Evolutionary conservation across 2,113 vertebrate species (phyloP), one percentile per base, ranked within the genome.

Genomic region (Menura novaehollandiae): DNA sequence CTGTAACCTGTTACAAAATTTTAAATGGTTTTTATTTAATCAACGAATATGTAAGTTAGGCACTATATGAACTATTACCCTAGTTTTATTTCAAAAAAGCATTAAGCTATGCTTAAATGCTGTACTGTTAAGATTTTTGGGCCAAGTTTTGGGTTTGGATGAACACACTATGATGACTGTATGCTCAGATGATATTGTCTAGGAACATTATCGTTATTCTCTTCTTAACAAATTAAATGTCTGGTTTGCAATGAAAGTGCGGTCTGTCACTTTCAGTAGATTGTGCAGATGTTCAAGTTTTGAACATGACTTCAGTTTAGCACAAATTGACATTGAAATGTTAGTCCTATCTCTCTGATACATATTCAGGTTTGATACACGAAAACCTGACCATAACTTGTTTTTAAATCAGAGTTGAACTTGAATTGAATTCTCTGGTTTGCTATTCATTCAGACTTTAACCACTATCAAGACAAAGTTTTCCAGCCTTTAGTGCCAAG

Each of bases 371-470:
- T 88, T 87, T 72, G 52, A 89, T 83, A 79, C 63, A 35, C 58
- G 82, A 63, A 93, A 85, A 67, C 8, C 58, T 83, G 74, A 72
- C 52, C 74, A 15, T 69, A 32, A 49, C 37, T 82, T 87, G 49
- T 39, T 91, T 95, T 93, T 86, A 68, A 89, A 81, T 94, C 75
- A 95, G 87, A 86, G 39, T 96, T 94, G 91, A 94, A 89, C 8
- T 82, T 67, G 62, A 78, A 84, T 75, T 68, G 90, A 93, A 88
- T 95, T 72, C 67, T 94, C 91, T 81, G 77, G 91, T 94, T 98
- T 96, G 80, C 88, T 96, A 22, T 94, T 97, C 80, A 84, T 74
- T 35, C 67, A 49, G 15, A 93, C 84, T 94, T 90, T 69, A 95
- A 94, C 88, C 41, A 13, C 35, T 95, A 96, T 95, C 95, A 82